A percentile compares a stretch with the other conserved stretches of the same genome.
Conservation (phyloP, 2,797 vertebrate genomes). For the Valencia hispanica region DNA sequence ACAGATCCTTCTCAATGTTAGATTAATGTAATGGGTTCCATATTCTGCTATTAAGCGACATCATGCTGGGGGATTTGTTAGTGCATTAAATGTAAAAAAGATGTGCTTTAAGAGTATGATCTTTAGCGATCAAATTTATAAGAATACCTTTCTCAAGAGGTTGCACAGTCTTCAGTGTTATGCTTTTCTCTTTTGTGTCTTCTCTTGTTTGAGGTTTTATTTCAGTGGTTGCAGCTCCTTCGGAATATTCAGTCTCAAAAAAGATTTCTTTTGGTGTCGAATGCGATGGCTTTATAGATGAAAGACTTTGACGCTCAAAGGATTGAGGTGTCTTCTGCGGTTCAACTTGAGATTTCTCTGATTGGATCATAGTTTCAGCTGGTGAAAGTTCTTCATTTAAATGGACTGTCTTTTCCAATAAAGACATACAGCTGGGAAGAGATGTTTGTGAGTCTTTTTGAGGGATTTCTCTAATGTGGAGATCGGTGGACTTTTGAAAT, state of each 20-base stretch:
- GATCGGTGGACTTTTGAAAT: conserved; percentile 16
- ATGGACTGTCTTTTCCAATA: background rate
- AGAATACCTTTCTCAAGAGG: conserved; percentile 61
- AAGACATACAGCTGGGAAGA: background rate
- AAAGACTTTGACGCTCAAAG: background rate
- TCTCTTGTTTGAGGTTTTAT: conserved; percentile 21
- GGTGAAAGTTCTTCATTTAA: conserved; percentile 1
- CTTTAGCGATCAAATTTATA: conserved; percentile 26
- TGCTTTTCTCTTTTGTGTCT: conserved; percentile 15
- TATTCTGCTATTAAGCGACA: conserved; percentile 20
- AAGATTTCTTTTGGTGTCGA: background rate
- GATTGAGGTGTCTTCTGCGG: background rate
- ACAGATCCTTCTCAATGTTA: background rate
- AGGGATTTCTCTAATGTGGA: background rate
- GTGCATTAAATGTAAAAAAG: conserved; percentile 28
- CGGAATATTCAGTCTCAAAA: conserved; percentile 25
- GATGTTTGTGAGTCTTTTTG: background rate
- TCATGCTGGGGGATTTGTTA: conserved; percentile 5
- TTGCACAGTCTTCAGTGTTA: conserved; percentile 23
- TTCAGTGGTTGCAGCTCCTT: background rate
- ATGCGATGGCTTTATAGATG: background rate
- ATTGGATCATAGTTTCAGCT: conserved; percentile 72
- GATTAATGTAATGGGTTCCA: background rate
- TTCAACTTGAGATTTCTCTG: conserved; percentile 38
- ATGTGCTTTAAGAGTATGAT: conserved; percentile 30